phyloP scores from a whole-genome alignment of 2,888 invertebrate genomes.

The Zelleria hepariella region DNA sequence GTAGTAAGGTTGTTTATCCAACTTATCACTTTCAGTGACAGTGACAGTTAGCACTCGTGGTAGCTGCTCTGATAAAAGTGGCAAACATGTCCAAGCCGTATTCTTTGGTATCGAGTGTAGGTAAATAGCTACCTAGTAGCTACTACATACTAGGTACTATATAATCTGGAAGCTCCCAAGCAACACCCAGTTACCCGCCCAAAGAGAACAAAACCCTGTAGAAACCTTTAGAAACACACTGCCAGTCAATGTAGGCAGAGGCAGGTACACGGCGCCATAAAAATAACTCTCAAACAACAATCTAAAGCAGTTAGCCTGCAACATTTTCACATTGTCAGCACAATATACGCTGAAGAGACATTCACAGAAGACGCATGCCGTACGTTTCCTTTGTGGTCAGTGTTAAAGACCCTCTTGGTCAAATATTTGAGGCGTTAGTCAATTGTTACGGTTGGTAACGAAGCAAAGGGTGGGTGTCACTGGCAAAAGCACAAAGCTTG shows the following conservation, averaged over 20 bases:
- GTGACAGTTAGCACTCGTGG: too few species aligned
- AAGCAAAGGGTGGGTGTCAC: too few species aligned
- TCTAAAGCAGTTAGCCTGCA: background rate
- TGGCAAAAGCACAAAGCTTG: too few species aligned
- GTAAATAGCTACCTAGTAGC: too few species aligned
- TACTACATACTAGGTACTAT: background rate
- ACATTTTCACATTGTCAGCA: conserved; percentile 4
- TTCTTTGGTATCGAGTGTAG: too few species aligned
- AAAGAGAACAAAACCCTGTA: background rate
- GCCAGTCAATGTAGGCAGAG: background rate
- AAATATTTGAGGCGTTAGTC: too few species aligned
- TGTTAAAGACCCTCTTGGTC: too few species aligned
- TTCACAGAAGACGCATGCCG: background rate
- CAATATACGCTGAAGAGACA: background rate
- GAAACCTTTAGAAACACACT: background rate
- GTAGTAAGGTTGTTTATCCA: too few species aligned
- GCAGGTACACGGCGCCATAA: background rate
- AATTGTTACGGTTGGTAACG: too few species aligned
- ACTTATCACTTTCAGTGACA: too few species aligned
- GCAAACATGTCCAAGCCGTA: too few species aligned
- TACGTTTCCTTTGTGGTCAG: background rate
- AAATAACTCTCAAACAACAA: background rate
- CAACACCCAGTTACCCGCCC: background rate
- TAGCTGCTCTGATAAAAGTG: too few species aligned
- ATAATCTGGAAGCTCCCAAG: background rate